Base-by-base conservation (phyloP, 2,797 vertebrate genomes). In the Hapalemur alaotrensis region DNA sequence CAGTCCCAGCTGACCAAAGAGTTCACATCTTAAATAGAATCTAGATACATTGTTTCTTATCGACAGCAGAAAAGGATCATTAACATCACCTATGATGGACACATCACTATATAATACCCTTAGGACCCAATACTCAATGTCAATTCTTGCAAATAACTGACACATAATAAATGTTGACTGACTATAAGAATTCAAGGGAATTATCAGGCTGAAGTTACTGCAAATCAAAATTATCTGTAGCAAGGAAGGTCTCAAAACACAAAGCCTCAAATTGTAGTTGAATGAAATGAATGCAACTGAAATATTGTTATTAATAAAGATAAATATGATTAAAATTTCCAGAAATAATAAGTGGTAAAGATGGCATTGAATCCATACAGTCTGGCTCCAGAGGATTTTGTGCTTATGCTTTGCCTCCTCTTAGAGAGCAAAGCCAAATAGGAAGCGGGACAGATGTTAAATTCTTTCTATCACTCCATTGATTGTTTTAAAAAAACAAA, bases 91-190 rank as follows among this genome's bases (percentile, higher is more conserved):
- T 79, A 48, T 32, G 22, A 69, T 72, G 38, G 18, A 23, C 32
- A 54, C 15, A 72, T 81, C 52, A 52, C 50, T 89, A 87, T 35
- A 65, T 76, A 84, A 90, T 41, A 43, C 35, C 46, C 59, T 89
- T 61, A 72, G 85, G 65, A 95, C 6, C 28, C 41, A 41, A 17
- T 22, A 93, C 7, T 65, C 20, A 92, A 70, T 50, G 63, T 65
- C 17, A 35, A 18, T 95, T 89, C 52, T 93, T 95, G 35, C 81
- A 93, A 93, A 96, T 46, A 80, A 80, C 20, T 70, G 63, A 91
- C 69, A 95, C 25, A 54, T 85, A 93, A 92, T 87, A 92, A 82
- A 46, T 86, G 35, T 91, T 89, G 59, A 72, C 7, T 32, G 35
- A 87, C 41, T 79, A 57, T 5, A 78, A 90, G 50, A 69, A n/a